Evolutionary conservation across 2,888 invertebrate species (phyloP).

Genomic region (Epirrhoe alternata): DNA sequence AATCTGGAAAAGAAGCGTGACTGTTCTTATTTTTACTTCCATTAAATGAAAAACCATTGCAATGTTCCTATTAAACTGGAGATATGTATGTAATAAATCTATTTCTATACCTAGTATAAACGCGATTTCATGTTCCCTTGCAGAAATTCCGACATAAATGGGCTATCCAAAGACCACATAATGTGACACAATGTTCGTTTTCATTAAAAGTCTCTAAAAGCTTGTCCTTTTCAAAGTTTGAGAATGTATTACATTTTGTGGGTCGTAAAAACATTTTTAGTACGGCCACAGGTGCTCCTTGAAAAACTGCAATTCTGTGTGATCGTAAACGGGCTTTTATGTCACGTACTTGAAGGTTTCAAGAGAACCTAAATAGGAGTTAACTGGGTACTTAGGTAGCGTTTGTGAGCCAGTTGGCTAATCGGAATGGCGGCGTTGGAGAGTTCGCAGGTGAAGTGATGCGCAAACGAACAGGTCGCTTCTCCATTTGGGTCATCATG

Average conservation of each 20-base stretch:
- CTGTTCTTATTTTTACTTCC: constrained; percentile 44
- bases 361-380: constrained; percentile 44
- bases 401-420: constrained; percentile 42
- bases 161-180: constrained; percentile 7
- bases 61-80: constrained; percentile 5
- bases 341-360: constrained; percentile 47
- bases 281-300: constrained; percentile 73
- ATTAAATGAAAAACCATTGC: constrained; percentile 35
- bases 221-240: constrained; percentile 53
- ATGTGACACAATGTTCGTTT: constrained; percentile 30
- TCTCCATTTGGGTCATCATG: constrained; percentile 67
- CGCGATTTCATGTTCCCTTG: not conserved
- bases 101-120: not conserved
- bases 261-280: constrained; percentile 72
- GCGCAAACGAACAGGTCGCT: constrained; percentile 64
- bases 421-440: constrained; percentile 48
- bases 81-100: not conserved
- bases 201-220: constrained; percentile 40
- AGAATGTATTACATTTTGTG: constrained; percentile 62
- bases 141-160: constrained; percentile 1
- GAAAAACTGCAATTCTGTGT: constrained; percentile 63
- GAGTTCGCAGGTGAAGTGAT: constrained; percentile 60
- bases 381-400: constrained; percentile 44
- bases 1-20: constrained; percentile 48
- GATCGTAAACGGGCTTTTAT: constrained; percentile 67